Conservation (phyloP, 1,140 invertebrate species). For the Diorhabda sublineata region DNA sequence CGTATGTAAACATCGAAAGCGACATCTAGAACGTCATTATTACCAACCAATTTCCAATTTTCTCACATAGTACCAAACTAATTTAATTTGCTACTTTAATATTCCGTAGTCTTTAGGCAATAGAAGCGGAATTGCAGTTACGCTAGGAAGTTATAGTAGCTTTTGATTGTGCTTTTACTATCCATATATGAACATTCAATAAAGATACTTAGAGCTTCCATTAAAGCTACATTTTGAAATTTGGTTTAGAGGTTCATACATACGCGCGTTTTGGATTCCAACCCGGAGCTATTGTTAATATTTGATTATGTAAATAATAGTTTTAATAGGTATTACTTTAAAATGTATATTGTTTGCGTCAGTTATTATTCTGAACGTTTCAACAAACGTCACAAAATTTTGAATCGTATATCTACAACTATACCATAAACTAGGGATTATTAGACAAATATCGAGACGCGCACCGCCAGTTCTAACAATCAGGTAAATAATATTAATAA, state of each 20-base stretch:
- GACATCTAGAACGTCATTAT: background rate
- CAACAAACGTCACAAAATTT: no score
- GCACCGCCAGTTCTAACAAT: no score
- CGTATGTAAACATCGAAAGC: background rate
- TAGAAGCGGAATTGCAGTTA: background rate
- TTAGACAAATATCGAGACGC: no score
- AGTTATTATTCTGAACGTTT: no score
- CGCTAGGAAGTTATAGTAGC: background rate
- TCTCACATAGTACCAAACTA: background rate
- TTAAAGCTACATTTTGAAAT: background rate
- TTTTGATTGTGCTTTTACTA: background rate
- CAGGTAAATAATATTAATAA: no score
- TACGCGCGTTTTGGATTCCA: background rate
- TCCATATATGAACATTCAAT: conserved; percentile 2
- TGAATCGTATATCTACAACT: no score
- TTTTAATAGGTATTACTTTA: no score
- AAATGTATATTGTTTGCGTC: no score
- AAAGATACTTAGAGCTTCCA: background rate
- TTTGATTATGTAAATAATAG: no score
- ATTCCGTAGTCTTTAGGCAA: background rate
- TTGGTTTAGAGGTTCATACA: background rate
- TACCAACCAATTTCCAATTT: background rate
- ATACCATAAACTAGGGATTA: no score
- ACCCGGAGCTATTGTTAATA: no score
- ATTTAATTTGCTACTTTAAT: background rate